These are phyloP conservation scores for Phrynocephalus guinanensis DNA, from an alignment of 2,797 vertebrate species.

Conservation along the genomic window DNA sequence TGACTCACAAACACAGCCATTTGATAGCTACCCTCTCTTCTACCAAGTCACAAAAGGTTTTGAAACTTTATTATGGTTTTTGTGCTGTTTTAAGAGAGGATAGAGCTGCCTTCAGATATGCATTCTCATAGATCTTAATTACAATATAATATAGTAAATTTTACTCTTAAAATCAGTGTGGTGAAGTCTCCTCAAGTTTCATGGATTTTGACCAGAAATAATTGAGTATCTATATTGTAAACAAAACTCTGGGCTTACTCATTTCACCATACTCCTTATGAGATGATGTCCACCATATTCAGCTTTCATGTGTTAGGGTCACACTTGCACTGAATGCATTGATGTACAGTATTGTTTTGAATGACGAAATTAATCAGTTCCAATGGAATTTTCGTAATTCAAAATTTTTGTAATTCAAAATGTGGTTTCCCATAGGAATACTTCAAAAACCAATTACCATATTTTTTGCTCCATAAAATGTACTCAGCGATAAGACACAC, in stretches of 20 bases:
- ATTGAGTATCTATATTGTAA: not conserved
- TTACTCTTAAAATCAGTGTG: not conserved
- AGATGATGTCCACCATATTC: not conserved
- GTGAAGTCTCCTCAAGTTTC: not conserved
- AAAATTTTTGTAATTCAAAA: too few species aligned
- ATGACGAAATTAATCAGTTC: too few species aligned
- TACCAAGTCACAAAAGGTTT: slow-evolving; percentile 13
- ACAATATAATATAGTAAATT: not conserved
- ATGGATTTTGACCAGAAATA: not conserved
- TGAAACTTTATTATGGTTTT: slow-evolving; percentile 15
- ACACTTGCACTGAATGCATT: not conserved
- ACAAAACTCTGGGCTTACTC: not conserved
- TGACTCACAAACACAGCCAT: slow-evolving; percentile 2
- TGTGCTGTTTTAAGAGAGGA: not conserved
- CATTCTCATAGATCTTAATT: not conserved
- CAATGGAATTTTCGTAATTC: too few species aligned
- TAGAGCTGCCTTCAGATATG: slow-evolving; percentile 1
- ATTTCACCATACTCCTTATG: not conserved
- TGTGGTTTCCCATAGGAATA: too few species aligned
- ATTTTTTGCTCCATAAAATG: too few species aligned
- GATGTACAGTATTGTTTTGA: too few species aligned
- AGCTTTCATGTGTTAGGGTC: not conserved
- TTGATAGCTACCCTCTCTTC: slow-evolving; percentile 21
- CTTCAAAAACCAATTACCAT: too few species aligned
- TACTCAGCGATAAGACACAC: too few species aligned